Base-by-base conservation (phyloP, 2,888 invertebrate species). In the Polyommatus icarus region DNA sequence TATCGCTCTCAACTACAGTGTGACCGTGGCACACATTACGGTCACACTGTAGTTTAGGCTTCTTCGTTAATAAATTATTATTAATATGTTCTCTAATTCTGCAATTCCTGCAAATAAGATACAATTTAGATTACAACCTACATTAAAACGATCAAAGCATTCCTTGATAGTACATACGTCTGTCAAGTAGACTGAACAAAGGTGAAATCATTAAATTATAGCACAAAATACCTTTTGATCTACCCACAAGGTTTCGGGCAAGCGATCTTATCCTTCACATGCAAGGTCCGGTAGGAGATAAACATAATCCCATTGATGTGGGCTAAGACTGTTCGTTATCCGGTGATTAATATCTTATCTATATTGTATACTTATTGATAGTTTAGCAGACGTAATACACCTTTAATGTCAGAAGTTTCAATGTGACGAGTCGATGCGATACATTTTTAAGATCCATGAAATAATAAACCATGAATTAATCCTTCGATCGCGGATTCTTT, bases 241-340 rank as follows among this genome's bases (percentile, higher is more conserved):
- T 61, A 61, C 61, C 67, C 29, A 29, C 29, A 67, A 29, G 18
- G 15, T 29, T 32, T 59, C 15, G 29, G 18, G 15, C 67, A 29
- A 29, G 24, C 67, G 67, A 67, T 67, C 29, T 67, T 67, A 67
- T 29, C 67, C 67, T 67, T 67, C 61, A 61, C 61, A 61, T 61
- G 61, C 24, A 67, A 29, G 67, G 67, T 67, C 67, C 67, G 24
- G 20, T 61, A 24, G 61, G 24, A 61, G 15, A 32, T 29, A 29
- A 18, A 54, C 50, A 57, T 20, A 20, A 59, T 20, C 59, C 20
- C 20, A 59, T 20, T 20, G 59, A 59, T 20, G 67, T 67, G 67
- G 29, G 6, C 29, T 29, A 67, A 67, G 18, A 29, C 67, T 5
- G 29, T 12, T 61, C 5, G 29, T 15, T 32, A 67, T 67, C 29